Percentiles rank a stretch among this genome's conserved stretches.
phyloP scores from a whole-genome alignment of 2,113 vertebrate species.

The Uropsilus gracilis region DNA sequence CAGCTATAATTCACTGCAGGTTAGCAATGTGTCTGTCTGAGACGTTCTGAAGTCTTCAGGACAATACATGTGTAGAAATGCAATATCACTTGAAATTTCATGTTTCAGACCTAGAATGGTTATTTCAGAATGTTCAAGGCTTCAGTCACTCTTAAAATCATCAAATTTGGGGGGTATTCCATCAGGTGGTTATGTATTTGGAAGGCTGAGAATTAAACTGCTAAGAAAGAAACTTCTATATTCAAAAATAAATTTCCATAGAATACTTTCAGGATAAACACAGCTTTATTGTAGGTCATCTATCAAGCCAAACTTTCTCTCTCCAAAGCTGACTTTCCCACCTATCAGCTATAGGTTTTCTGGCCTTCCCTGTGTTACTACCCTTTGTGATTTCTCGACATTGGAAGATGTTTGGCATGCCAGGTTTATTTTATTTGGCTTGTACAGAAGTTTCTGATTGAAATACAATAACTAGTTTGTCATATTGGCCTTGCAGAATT shows the following conservation, averaged over 20 bases:
- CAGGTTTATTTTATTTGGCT: too few relatives aligned
- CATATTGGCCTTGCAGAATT: not conserved
- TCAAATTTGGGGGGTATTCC: constrained; percentile 24
- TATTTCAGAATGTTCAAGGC: constrained; percentile 89
- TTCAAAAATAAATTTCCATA: constrained; percentile 86
- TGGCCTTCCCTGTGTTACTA: constrained; percentile 18
- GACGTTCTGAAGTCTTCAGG: constrained; percentile 51
- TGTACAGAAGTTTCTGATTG: too few relatives aligned
- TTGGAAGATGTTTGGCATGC: too few relatives aligned
- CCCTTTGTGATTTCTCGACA: not conserved
- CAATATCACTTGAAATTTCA: constrained; percentile 89
- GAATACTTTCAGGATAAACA: constrained; percentile 90
- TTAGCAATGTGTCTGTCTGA: constrained; percentile 59
- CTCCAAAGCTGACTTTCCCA: constrained; percentile 92
- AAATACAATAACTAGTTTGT: too few relatives aligned
- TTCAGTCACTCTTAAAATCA: constrained; percentile 77
- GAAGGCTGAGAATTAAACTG: constrained; percentile 89
- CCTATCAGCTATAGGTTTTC: constrained; percentile 42
- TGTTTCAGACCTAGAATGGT: constrained; percentile 93
- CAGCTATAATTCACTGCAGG: constrained; percentile 64
- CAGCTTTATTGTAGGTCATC: constrained; percentile 84
- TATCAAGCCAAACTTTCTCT: constrained; percentile 81
- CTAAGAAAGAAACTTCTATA: constrained; percentile 86
- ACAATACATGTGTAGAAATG: constrained; percentile 86
- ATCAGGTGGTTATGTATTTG: constrained; percentile 79